Percentiles rank a stretch among this genome's conserved stretches.
phyloP scores from a whole-genome alignment of 2,113 vertebrate species.

The Eublepharis macularius region DNA sequence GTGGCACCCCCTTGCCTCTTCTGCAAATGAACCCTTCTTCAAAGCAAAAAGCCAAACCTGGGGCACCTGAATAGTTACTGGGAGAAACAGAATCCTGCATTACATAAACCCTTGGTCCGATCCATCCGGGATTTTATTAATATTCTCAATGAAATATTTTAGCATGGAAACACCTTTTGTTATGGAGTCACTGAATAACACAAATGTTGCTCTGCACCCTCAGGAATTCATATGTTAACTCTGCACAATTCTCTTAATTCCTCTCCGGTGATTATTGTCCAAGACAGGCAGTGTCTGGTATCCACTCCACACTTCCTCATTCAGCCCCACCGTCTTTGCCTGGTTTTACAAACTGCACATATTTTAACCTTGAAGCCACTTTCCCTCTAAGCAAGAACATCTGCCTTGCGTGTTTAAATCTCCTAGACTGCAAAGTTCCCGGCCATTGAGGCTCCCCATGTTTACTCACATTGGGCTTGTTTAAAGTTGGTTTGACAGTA shows the following conservation, averaged over 20 bases:
- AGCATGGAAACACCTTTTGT: not conserved
- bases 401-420: not conserved
- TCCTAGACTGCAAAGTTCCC: not conserved
- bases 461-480: conserved; percentile 7
- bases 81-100: too few relatives aligned
- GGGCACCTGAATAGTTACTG: too few relatives aligned
- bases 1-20: too few relatives aligned
- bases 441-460: not conserved
- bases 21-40: too few relatives aligned
- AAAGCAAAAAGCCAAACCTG: too few relatives aligned
- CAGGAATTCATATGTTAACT: not conserved
- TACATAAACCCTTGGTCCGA: too few relatives aligned
- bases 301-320: not conserved
- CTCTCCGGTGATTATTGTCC: not conserved
- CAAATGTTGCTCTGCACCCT: not conserved
- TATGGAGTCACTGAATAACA: not conserved
- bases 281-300: not conserved
- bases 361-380: not conserved
- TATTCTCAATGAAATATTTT: too few relatives aligned
- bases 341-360: not conserved
- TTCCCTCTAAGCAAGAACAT: not conserved
- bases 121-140: too few relatives aligned
- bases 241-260: not conserved
- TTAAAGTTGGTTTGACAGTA: conserved; percentile 29
- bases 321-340: not conserved